Evolutionary conservation across 2,113 vertebrate species (phyloP).

Genomic region (Vidua chalybeata): DNA sequence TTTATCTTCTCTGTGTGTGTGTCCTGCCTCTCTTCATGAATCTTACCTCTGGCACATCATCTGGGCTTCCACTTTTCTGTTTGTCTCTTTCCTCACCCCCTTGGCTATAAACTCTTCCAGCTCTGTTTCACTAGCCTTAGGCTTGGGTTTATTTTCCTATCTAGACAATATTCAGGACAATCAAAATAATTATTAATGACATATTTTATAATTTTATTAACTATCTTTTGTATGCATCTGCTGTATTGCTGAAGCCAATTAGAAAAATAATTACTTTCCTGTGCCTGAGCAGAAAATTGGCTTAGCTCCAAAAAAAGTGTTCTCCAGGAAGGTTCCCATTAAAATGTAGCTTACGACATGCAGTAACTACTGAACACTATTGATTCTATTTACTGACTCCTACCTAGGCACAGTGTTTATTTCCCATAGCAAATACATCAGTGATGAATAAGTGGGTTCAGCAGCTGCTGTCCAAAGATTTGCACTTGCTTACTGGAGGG

Average conservation of each 20-base stretch:
- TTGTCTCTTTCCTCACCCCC: background rate
- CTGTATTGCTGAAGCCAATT: background rate
- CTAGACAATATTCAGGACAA: background rate
- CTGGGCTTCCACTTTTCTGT: background rate
- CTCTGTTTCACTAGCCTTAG: background rate
- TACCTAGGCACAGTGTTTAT: background rate
- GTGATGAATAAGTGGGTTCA: background rate
- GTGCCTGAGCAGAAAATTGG: background rate
- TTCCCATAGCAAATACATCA: background rate
- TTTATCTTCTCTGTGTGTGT: background rate
- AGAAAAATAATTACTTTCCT: conserved; percentile 28
- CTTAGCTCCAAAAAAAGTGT: background rate
- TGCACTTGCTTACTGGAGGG: conserved; percentile 8
- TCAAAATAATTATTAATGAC: background rate
- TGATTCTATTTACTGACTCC: background rate
- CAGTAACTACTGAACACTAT: background rate
- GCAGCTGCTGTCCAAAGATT: conserved; percentile 16
- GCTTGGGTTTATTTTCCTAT: background rate
- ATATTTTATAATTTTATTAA: conserved; percentile 5
- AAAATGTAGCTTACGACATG: background rate
- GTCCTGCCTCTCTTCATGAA: background rate
- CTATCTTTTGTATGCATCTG: background rate
- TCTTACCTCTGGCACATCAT: background rate
- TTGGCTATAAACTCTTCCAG: background rate
- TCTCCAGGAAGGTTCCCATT: background rate